Evolutionary conservation across 2,797 vertebrate species (phyloP).

Genomic region (Coregonus suidteri): DNA sequence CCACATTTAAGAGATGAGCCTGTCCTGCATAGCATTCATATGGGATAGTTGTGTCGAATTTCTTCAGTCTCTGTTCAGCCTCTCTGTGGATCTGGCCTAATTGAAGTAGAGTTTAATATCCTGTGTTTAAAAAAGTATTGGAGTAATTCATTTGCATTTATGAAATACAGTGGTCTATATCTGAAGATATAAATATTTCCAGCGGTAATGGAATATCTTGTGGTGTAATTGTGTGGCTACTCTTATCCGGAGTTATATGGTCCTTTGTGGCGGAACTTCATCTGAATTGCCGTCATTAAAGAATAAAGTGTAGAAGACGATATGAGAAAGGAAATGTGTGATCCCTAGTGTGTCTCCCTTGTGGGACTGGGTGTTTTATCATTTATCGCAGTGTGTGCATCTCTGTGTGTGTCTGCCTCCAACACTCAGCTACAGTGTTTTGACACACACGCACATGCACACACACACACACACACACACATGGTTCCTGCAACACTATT

Average conservation of each 20-base stretch:
- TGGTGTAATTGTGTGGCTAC: conserved; percentile 51
- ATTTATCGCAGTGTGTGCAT: conserved; percentile 7
- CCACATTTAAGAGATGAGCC: background rate
- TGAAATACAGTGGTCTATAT: conserved; percentile 40
- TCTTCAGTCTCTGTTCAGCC: too few species aligned
- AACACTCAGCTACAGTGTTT: background rate
- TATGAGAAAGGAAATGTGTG: conserved; percentile 9
- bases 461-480: too few species aligned
- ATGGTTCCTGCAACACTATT: too few species aligned
- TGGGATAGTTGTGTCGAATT: too few species aligned
- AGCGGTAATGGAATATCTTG: conserved; percentile 65
- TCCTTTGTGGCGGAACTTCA: conserved; percentile 37
- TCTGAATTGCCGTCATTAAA: conserved; percentile 18
- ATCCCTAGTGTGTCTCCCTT: background rate
- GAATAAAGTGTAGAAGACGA: conserved; percentile 37
- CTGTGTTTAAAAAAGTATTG: background rate
- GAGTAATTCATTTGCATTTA: conserved; percentile 39
- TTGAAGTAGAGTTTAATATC: conserved; percentile 60
- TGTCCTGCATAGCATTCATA: background rate
- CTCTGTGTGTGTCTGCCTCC: background rate
- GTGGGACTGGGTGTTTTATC: conserved; percentile 13
- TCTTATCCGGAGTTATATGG: conserved; percentile 41
- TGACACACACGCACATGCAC: conserved; percentile 4
- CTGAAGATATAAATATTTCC: conserved; percentile 52
- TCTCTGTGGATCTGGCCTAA: conserved; percentile 48